Conservation (phyloP, 2,888 invertebrate genomes). For the Ornithoptera priamus region DNA sequence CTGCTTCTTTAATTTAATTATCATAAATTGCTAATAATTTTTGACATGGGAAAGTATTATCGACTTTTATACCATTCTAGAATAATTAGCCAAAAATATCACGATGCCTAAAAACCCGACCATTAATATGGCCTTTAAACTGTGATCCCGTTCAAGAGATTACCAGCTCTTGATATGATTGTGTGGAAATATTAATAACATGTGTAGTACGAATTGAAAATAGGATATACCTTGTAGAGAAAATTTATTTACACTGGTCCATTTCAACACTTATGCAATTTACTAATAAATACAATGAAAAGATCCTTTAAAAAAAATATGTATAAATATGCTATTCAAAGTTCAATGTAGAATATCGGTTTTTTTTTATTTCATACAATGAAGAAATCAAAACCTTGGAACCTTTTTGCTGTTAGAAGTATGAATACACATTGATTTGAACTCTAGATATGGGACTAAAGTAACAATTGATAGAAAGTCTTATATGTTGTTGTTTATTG, state of each 20-base stretch:
- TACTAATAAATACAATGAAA: too few species aligned
- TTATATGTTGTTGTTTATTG: too few species aligned
- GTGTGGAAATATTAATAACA: slow-evolving; percentile 4
- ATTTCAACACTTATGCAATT: too few species aligned
- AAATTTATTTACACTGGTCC: not conserved
- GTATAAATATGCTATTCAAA: too few species aligned
- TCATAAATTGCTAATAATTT: not conserved
- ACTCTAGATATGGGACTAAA: too few species aligned
- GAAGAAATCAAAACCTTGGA: too few species aligned
- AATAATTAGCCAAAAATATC: slow-evolving; percentile 15
- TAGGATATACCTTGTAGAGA: not conserved
- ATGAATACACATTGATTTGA: too few species aligned
- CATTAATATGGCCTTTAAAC: slow-evolving; percentile 16
- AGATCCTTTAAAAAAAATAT: too few species aligned
- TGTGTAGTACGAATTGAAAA: not conserved
- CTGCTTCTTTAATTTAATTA: not conserved
- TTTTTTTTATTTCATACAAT: too few species aligned
- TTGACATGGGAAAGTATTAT: not conserved
- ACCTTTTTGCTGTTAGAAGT: too few species aligned
- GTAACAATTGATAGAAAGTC: too few species aligned
- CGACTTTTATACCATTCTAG: not conserved
- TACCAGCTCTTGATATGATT: not conserved
- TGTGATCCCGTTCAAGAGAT: slow-evolving; percentile 9
- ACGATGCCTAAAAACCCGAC: slow-evolving; percentile 6
- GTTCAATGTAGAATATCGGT: too few species aligned